Evolutionary conservation across 2,113 vertebrate species (phyloP).

Genomic region (Polypterus bichir): DNA sequence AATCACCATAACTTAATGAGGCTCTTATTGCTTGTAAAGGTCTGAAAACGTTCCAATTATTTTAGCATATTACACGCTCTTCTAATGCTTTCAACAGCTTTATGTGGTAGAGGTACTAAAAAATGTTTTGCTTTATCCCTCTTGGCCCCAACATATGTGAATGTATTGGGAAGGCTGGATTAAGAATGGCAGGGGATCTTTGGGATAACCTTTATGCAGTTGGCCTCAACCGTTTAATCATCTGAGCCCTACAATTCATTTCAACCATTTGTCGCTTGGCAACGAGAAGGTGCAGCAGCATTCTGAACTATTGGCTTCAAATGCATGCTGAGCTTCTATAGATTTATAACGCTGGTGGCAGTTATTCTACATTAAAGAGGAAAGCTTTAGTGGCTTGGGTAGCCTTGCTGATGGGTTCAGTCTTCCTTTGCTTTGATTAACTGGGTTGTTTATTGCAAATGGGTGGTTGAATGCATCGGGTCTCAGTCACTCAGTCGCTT

Average conservation of each 20-base stretch:
- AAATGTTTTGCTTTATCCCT: not conserved
- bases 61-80: no score
- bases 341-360: slow-evolving; percentile 29
- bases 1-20: no score
- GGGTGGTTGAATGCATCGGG: slow-evolving; percentile 23
- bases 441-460: slow-evolving; percentile 32
- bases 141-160: not conserved
- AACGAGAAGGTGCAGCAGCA: slow-evolving; percentile 33
- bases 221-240: slow-evolving; percentile 43
- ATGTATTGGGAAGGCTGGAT: not conserved
- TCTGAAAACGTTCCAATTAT: no score
- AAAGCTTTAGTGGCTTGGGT: slow-evolving; percentile 19
- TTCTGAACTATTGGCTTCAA: slow-evolving; percentile 20
- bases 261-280: slow-evolving; percentile 40
- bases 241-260: slow-evolving; percentile 28
- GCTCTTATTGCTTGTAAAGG: no score
- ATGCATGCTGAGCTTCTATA: slow-evolving; percentile 17
- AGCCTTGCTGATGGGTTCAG: slow-evolving; percentile 14
- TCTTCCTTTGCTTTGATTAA: slow-evolving; percentile 35
- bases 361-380: slow-evolving; percentile 51
- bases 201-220: not conserved
- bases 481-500: no score
- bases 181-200: not conserved
- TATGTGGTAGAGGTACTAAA: not conserved
- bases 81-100: no score